phyloP scores from a whole-genome alignment of 2,113 vertebrate genomes.

The Oceanodroma tethys region DNA sequence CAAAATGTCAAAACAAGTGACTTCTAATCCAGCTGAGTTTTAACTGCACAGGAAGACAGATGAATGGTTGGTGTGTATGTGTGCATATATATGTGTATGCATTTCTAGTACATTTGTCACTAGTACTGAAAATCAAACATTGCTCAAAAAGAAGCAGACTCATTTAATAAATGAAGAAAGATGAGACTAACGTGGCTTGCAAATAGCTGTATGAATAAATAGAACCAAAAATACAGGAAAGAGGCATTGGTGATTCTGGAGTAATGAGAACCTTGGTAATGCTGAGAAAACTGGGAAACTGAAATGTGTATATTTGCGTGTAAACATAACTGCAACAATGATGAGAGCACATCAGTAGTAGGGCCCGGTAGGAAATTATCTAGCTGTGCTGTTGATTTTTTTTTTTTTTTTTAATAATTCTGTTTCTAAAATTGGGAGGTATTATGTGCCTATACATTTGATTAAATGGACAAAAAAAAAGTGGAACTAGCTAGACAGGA shows the following conservation, averaged over 20 bases:
- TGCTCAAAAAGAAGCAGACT: background rate
- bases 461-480: background rate
- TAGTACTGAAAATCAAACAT: background rate
- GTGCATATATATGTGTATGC: too few species aligned
- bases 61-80: background rate
- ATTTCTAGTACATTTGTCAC: background rate
- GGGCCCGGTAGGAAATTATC: background rate
- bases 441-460: background rate
- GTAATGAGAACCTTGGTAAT: background rate
- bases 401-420: background rate
- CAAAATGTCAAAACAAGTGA: background rate
- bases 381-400: background rate
- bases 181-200: background rate
- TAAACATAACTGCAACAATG: background rate
- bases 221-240: background rate
- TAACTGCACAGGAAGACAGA: background rate
- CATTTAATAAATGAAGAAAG: background rate
- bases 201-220: background rate
- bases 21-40: background rate
- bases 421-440: background rate
- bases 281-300: background rate
- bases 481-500: background rate
- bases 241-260: background rate
- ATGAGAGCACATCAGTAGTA: background rate
- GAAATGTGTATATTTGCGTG: background rate